Conservation (phyloP, 1,140 invertebrate genomes). For the Procambarus clarkii region DNA sequence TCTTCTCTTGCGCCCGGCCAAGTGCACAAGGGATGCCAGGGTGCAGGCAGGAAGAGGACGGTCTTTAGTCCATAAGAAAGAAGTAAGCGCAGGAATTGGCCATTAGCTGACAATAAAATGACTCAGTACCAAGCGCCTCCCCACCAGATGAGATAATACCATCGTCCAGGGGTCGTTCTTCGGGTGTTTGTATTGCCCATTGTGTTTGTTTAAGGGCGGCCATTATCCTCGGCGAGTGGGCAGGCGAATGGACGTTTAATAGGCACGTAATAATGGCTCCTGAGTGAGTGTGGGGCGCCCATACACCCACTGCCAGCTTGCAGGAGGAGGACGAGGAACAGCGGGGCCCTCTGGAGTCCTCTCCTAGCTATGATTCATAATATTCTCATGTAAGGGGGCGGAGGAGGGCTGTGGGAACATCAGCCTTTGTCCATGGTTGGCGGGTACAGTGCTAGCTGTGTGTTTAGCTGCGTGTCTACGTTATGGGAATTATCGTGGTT, state of each 20-base stretch:
- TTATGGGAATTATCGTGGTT: too few relatives aligned
- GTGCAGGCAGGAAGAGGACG: background rate
- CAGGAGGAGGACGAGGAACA: constrained; percentile 20
- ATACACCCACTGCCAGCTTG: background rate
- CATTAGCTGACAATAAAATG: constrained; percentile 30
- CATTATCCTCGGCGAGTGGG: constrained; percentile 61
- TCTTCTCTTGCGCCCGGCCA: background rate
- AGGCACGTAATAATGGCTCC: constrained; percentile 42
- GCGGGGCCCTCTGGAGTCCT: background rate
- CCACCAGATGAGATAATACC: constrained; percentile 49
- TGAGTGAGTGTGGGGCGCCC: constrained; percentile 38
- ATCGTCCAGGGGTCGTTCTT: constrained; percentile 19
- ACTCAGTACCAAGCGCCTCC: background rate
- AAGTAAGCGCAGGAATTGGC: background rate
- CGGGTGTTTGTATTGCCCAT: constrained; percentile 36
- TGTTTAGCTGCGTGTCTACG: too few relatives aligned
- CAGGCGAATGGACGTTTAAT: constrained; percentile 60
- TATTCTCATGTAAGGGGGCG: constrained; percentile 26
- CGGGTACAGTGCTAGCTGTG: too few relatives aligned
- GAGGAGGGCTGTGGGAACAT: background rate
- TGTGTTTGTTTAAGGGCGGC: constrained; percentile 53
- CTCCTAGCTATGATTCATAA: background rate
- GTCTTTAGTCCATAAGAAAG: background rate
- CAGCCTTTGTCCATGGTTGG: too few relatives aligned
- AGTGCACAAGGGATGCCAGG: background rate